These are phyloP conservation scores for Cyanocitta stelleri DNA, from an alignment of 2,113 vertebrate genomes.

Conservation along the genomic window DNA sequence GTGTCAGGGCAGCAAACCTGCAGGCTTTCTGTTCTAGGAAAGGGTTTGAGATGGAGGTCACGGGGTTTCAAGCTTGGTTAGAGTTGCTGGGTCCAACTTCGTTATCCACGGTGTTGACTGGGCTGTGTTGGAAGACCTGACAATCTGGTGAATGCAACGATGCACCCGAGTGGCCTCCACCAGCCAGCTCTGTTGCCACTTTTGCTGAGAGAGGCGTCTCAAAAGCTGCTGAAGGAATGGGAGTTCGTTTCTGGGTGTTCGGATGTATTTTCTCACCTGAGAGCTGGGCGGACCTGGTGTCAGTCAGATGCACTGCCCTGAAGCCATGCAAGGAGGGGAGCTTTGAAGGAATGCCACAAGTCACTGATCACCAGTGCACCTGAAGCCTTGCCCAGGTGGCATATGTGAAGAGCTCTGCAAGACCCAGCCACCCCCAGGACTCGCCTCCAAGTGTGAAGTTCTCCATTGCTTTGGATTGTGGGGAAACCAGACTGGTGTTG, in stretches of 20 bases:
- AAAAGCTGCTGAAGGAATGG: background rate
- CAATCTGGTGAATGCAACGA: background rate
- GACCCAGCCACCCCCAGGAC: background rate
- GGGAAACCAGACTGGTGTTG: accelerated
- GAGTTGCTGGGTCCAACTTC: background rate
- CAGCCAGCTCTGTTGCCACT: accelerated
- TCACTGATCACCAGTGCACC: background rate
- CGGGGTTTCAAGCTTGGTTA: background rate
- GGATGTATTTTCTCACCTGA: background rate
- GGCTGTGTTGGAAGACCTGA: background rate
- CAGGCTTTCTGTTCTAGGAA: background rate
- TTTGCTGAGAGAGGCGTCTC: background rate
- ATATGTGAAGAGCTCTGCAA: background rate
- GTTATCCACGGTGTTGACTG: background rate
- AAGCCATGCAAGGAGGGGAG: background rate
- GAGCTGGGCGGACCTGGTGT: background rate
- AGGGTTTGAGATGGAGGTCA: background rate
- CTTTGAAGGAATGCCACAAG: background rate
- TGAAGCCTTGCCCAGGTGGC: background rate
- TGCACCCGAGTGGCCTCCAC: background rate
- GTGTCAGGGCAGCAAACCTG: background rate
- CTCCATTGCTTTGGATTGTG: background rate
- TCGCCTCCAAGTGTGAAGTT: background rate
- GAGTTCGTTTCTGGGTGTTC: background rate
- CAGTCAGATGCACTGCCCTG: background rate